A percentile compares a stretch with the other conserved stretches of the same genome.
Evolutionary conservation across 2,113 vertebrate species (phyloP).

Genomic region (Coracopsis vasa): DNA sequence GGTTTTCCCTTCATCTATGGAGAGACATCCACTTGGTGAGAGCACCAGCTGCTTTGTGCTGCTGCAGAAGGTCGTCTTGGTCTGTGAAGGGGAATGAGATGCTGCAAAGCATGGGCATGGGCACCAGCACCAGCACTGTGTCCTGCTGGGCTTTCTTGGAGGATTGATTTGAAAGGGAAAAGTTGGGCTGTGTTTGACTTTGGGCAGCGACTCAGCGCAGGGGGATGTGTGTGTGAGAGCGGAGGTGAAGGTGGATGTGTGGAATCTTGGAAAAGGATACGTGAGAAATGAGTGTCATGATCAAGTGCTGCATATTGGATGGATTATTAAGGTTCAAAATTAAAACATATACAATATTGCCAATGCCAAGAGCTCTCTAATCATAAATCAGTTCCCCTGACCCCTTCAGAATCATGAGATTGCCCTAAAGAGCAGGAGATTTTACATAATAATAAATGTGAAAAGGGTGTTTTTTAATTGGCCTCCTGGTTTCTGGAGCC

Average conservation of each 20-base stretch:
- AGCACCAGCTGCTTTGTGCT: not conserved
- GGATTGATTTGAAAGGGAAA: not conserved
- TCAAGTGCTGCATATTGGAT: constrained; percentile 33
- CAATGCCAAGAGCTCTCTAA: constrained; percentile 61
- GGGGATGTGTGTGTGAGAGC: not conserved
- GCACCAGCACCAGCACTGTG: not conserved
- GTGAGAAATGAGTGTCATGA: constrained; percentile 44
- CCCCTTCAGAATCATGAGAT: constrained; percentile 58
- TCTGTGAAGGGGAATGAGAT: rapidly evolving
- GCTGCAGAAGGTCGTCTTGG: not conserved
- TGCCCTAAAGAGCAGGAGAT: constrained; percentile 62
- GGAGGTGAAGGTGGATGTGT: constrained; percentile 13
- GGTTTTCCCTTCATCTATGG: not conserved
- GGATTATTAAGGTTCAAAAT: constrained; percentile 61
- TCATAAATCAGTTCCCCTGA: constrained; percentile 68
- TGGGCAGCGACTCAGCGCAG: not conserved
- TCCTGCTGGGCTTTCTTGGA: not conserved
- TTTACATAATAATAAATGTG: constrained; percentile 54
- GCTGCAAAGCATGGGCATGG: not conserved
- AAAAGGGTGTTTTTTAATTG: constrained; percentile 29
- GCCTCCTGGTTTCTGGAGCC: not conserved
- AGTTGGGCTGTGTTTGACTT: not conserved
- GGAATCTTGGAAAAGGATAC: not conserved
- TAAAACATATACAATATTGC: constrained; percentile 62
- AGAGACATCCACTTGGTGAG: rapidly evolving